Conservation (phyloP, 2,797 vertebrate genomes). For the Siniperca undulata region DNA sequence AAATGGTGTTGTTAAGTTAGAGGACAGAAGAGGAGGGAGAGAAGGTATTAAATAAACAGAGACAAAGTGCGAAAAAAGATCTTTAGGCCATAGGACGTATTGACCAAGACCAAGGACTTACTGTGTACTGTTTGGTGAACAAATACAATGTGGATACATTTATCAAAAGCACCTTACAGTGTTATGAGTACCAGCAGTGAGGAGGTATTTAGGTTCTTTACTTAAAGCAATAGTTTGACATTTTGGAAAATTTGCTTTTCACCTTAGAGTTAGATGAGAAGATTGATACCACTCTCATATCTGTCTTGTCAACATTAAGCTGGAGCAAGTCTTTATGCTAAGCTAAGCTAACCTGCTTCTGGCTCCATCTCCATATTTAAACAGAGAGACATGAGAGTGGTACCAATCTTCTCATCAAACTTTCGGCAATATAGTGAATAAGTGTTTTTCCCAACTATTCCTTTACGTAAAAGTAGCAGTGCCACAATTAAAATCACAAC, state of each 20-base stretch:
- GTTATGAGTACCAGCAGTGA: background rate
- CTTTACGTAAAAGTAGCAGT: background rate
- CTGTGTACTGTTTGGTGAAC: background rate
- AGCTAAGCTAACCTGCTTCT: too few relatives aligned
- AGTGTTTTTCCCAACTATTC: background rate
- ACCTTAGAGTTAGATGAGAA: background rate
- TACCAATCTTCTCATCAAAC: too few relatives aligned
- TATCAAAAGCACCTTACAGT: background rate
- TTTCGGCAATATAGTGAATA: too few relatives aligned
- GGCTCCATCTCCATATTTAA: too few relatives aligned
- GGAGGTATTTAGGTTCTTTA: background rate
- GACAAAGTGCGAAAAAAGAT: background rate
- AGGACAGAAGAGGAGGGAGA: constrained; percentile 27
- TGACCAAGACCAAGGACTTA: background rate
- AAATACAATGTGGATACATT: background rate
- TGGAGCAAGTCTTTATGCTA: too few relatives aligned
- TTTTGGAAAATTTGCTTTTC: background rate
- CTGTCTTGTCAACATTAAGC: background rate
- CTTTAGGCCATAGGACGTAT: background rate
- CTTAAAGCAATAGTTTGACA: background rate
- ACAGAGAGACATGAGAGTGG: too few relatives aligned
- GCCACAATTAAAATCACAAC: background rate
- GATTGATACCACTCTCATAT: background rate
- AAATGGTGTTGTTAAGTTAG: constrained; percentile 48
- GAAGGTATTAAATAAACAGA: constrained; percentile 19